Evolutionary conservation across 2,797 vertebrate genomes (phyloP).

Genomic region (Molothrus ater): DNA sequence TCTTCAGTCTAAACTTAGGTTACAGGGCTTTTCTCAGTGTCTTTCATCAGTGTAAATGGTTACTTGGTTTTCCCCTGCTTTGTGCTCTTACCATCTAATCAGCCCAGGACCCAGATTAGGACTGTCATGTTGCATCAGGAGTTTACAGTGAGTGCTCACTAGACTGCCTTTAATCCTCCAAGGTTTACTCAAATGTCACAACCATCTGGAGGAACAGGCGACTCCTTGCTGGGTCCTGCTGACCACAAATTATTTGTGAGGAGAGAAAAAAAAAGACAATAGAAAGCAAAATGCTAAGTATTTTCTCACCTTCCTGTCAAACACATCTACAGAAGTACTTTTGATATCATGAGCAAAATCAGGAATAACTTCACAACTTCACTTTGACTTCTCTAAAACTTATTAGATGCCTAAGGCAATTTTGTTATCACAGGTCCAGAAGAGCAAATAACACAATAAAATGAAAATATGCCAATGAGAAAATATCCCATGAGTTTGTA

Average conservation of each 20-base stretch:
- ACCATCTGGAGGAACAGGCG: constrained; percentile 78
- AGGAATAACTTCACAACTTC: background rate
- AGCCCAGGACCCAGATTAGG: constrained; percentile 74
- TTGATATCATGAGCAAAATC: background rate
- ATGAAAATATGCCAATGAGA: background rate
- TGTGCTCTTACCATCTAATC: constrained; percentile 67
- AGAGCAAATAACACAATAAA: background rate
- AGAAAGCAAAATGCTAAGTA: constrained; percentile 65
- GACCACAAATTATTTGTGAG: constrained; percentile 72
- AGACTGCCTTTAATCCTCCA: constrained; percentile 78
- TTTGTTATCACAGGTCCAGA: background rate
- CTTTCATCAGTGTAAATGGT: constrained; percentile 10
- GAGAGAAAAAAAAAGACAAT: constrained; percentile 23
- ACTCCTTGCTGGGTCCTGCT: constrained; percentile 74
- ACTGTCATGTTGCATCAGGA: constrained; percentile 79
- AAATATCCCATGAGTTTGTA: background rate
- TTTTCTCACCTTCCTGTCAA: constrained; percentile 20
- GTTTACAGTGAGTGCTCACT: constrained; percentile 71
- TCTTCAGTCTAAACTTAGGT: background rate
- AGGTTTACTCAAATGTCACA: constrained; percentile 81
- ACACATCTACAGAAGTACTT: background rate
- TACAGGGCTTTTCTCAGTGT: background rate
- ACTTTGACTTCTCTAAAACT: background rate
- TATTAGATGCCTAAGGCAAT: background rate
- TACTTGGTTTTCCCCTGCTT: background rate